These are phyloP conservation scores for Agrotis puta DNA, from an alignment of 2,888 invertebrate genomes.

Conservation along the genomic window DNA sequence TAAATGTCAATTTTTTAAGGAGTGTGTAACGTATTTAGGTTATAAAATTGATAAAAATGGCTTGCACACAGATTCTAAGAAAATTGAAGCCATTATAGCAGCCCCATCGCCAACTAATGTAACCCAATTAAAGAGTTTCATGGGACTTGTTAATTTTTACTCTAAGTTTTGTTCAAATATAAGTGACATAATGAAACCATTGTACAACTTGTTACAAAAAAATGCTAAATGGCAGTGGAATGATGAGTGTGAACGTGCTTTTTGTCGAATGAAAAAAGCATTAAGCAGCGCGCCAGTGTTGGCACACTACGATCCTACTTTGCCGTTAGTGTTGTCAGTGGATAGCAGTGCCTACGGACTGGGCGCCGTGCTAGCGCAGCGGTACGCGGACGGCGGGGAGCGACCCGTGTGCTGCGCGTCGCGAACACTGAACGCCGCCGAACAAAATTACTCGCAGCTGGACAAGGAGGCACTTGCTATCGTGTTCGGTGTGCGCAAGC, in stretches of 20 bases:
- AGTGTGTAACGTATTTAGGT: conserved; percentile 10
- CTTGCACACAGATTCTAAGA: conserved; percentile 9
- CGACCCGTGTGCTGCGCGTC: conserved; percentile 32
- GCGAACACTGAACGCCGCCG: conserved; percentile 35
- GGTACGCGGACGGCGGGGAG: conserved; percentile 44
- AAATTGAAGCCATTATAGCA: conserved; percentile 17
- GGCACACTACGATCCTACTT: conserved; percentile 1
- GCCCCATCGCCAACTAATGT: conserved; percentile 14
- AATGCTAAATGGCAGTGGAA: conserved; percentile 18
- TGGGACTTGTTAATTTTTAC: conserved; percentile 41
- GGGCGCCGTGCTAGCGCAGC: conserved; percentile 58
- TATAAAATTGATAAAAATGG: conserved; percentile 16
- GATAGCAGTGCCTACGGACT: conserved; percentile 46
- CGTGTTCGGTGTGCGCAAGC: conserved; percentile 12
- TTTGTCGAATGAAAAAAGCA: conserved; percentile 10
- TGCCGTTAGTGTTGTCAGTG: neutral
- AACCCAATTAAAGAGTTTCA: conserved; percentile 18
- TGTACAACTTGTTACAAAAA: conserved; percentile 30
- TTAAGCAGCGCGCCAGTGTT: conserved; percentile 2
- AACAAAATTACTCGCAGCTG: conserved; percentile 1
- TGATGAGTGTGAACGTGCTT: conserved; percentile 8
- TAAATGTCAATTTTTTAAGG: conserved; percentile 22
- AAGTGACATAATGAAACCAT: conserved; percentile 27
- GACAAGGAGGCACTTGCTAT: neutral
- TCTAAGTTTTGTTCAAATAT: conserved; percentile 19